phyloP scores from a whole-genome alignment of 35 echinoderm and acorn worm species.

The Apostichopus californicus region DNA sequence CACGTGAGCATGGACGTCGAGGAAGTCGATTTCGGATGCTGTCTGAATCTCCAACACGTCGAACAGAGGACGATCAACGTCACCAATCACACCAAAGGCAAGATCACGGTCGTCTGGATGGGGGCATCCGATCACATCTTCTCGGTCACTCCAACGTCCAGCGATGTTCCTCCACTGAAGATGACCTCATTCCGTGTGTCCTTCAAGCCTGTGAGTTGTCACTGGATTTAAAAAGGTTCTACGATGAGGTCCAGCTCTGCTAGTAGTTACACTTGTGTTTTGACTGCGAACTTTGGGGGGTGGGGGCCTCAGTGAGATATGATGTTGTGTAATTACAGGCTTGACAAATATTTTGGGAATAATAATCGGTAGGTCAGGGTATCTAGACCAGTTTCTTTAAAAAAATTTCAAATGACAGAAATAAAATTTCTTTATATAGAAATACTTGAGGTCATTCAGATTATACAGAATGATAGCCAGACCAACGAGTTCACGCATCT shows the following conservation, averaged over 20 bases:
- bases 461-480: too few relatives aligned
- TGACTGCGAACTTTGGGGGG: too few relatives aligned
- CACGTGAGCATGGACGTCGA: slow-evolving; percentile 84
- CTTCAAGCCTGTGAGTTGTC: slow-evolving; percentile 91
- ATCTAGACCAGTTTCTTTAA: too few relatives aligned
- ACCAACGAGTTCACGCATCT: too few relatives aligned
- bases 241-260: not conserved
- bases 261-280: too few relatives aligned
- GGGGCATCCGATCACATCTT: slow-evolving; percentile 68
- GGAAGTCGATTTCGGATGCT: slow-evolving; percentile 87
- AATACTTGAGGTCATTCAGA: too few relatives aligned
- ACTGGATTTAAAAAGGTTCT: not conserved
- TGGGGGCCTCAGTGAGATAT: too few relatives aligned
- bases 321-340: too few relatives aligned
- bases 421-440: too few relatives aligned
- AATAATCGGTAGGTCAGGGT: too few relatives aligned
- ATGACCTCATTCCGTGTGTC: slow-evolving; percentile 90
- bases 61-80: slow-evolving; percentile 86
- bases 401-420: too few relatives aligned
- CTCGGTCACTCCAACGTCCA: slow-evolving; percentile 67
- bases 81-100: slow-evolving; percentile 97
- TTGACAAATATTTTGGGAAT: too few relatives aligned
- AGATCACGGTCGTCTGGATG: slow-evolving; percentile 95
- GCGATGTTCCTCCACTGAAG: slow-evolving; percentile 96
- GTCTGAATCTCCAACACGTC: slow-evolving; percentile 63